These are phyloP conservation scores for Tetheella fluctuosa DNA, from an alignment of 2,888 invertebrate species.

Conservation along the genomic window DNA sequence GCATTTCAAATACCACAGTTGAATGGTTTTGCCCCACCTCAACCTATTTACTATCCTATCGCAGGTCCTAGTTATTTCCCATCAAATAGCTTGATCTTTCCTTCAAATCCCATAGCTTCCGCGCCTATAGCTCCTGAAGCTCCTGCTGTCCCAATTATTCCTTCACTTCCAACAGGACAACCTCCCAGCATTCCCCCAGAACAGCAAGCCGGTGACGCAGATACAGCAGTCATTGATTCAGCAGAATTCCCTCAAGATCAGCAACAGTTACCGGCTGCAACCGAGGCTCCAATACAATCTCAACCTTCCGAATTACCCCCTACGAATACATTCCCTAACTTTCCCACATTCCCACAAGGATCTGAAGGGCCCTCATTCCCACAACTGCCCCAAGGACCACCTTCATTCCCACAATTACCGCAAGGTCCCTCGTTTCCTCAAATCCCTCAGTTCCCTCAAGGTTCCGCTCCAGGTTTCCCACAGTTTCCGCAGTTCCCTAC, in stretches of 20 bases:
- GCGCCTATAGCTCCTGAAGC: slow-evolving; percentile 32
- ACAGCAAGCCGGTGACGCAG: slow-evolving; percentile 59
- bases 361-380: slow-evolving; percentile 39
- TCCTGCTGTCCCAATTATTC: slow-evolving; percentile 34
- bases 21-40: slow-evolving; percentile 47
- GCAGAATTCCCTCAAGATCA: slow-evolving; percentile 54
- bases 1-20: slow-evolving; percentile 59
- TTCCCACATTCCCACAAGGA: slow-evolving; percentile 13
- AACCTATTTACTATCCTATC: slow-evolving; percentile 55
- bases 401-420: slow-evolving; percentile 41
- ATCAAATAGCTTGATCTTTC: slow-evolving; percentile 52
- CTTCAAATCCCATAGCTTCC: slow-evolving; percentile 35
- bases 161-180: slow-evolving; percentile 29
- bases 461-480: slow-evolving; percentile 28
- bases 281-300: slow-evolving; percentile 37
- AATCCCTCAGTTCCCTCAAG: slow-evolving; percentile 45
- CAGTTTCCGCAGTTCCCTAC: slow-evolving; percentile 48
- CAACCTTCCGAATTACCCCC: slow-evolving; percentile 39
- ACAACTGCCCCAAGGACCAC: slow-evolving; percentile 36
- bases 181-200: slow-evolving; percentile 37
- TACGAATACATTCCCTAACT: slow-evolving; percentile 40
- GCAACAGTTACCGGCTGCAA: slow-evolving; percentile 29
- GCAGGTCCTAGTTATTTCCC: slow-evolving; percentile 57
- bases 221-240: slow-evolving; percentile 72
- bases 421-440: slow-evolving; percentile 31